Evolutionary conservation across 2,888 invertebrate genomes (phyloP).

Genomic region (Heliconius charithonia): DNA sequence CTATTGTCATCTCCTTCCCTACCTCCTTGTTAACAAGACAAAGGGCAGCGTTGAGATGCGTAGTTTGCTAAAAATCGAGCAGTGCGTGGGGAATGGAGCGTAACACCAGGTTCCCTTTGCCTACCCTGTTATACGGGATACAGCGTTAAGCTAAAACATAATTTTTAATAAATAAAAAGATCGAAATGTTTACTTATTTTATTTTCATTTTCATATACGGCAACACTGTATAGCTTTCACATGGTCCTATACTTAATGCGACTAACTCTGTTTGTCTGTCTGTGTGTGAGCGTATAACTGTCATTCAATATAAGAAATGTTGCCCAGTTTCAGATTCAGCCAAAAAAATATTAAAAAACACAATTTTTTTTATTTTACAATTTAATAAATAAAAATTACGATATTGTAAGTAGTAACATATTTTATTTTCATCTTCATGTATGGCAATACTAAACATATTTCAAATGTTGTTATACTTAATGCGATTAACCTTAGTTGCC

Average conservation of each 20-base stretch:
- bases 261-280: background rate
- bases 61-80: background rate
- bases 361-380: background rate
- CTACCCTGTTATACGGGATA: background rate
- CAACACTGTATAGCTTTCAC: background rate
- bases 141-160: background rate
- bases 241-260: background rate
- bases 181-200: background rate
- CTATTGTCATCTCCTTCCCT: too few species aligned
- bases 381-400: constrained; percentile 14
- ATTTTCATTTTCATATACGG: background rate
- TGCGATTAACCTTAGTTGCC: background rate
- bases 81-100: background rate
- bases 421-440: constrained; percentile 4
- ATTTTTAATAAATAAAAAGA: constrained; percentile 6
- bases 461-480: background rate
- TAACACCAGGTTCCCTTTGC: background rate
- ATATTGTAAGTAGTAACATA: constrained; percentile 6
- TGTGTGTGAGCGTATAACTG: too few species aligned
- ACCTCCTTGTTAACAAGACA: too few species aligned
- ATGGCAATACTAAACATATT: background rate
- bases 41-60: background rate
- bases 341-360: background rate
- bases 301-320: background rate
- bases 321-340: too few species aligned